Evolutionary conservation across 2,888 invertebrate species (phyloP).

Genomic region (Agrochola litura): DNA sequence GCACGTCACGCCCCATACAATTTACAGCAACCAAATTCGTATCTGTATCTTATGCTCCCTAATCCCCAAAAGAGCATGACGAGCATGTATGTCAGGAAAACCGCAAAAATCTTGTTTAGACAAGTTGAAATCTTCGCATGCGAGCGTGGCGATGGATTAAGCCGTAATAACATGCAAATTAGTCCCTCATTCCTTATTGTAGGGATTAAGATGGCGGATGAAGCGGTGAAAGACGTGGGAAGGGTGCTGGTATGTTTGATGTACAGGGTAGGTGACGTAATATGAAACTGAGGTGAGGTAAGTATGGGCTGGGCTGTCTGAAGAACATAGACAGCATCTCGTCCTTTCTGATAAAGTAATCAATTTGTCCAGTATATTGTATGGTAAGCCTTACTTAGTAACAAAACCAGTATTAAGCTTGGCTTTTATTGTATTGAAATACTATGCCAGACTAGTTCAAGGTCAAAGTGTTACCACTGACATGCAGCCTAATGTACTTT

Average conservation of each 20-base stretch:
- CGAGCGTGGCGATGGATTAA: constrained; percentile 77
- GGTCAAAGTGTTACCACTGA: no score
- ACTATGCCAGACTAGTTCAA: no score
- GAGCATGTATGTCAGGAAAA: constrained; percentile 39
- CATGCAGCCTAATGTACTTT: no score
- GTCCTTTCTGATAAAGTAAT: no score
- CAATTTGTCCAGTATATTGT: no score
- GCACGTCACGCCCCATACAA: constrained; percentile 14
- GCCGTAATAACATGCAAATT: constrained; percentile 85
- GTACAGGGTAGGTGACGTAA: background rate
- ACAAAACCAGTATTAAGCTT: no score
- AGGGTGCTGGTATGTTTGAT: constrained; percentile 14
- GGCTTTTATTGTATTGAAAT: no score
- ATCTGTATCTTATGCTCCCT: constrained; percentile 16
- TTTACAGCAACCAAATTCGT: constrained; percentile 21
- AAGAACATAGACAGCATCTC: no score
- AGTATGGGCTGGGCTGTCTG: no score
- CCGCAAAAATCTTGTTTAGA: constrained; percentile 75
- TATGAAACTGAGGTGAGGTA: background rate
- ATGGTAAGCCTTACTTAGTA: no score
- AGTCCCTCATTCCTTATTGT: constrained; percentile 75
- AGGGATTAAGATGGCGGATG: constrained; percentile 61
- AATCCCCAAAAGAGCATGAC: constrained; percentile 43
- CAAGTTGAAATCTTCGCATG: constrained; percentile 72
- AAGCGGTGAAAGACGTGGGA: constrained; percentile 41